Base-by-base conservation (phyloP, 2,888 invertebrate species). In the Macroteleia sp. region DNA sequence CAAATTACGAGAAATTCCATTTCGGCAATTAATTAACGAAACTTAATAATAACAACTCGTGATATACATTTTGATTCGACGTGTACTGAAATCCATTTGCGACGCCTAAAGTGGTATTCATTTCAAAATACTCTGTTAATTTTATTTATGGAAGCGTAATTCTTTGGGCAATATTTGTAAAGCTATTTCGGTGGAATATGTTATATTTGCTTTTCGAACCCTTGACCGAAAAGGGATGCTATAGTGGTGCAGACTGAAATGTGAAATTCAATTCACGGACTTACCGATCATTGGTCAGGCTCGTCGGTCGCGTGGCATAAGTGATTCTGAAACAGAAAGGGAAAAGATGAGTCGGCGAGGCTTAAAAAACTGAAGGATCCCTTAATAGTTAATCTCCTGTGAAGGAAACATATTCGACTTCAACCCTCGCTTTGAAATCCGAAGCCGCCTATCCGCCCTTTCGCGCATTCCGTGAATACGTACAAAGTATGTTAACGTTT, bases 331-430 rank as follows among this genome's bases (percentile, higher is more conserved):
- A 79, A 79, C 73, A 79, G 67, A 79, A 57, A 76, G 54, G 12
- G 44, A 56, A 57, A 17, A 52, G 54, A 71, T 64, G 42, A 70
- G 61, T 61, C n/a, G 44, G 28, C 3, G 1, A 25, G 61, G 52
- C 17, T 34, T 71, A 56, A 76, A 79, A 75, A 81, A 80, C 57
- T 44, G 73, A 54, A 67, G 56, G 69, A 70, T 64, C 62, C 73
- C 57, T 67, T 67, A 84, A 86, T 83, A 85, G 87, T 87, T 86
- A 87, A 87, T 87, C 86, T 87, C 79, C 83, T 83, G 80, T 84
- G 86, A 86, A 85, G 83, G 84, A 85, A 86, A 84, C 86, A 85
- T 59, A 70, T 83, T 85, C 83, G 85, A 81, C 73, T 81, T 81
- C 79, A 76, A 76, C 76, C 82, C 81, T 80, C 82, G 62, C 50